A percentile compares a stretch with the other conserved stretches of the same genome.
Conservation (phyloP, 1,140 invertebrate genomes). For the Microplitis mediator region DNA sequence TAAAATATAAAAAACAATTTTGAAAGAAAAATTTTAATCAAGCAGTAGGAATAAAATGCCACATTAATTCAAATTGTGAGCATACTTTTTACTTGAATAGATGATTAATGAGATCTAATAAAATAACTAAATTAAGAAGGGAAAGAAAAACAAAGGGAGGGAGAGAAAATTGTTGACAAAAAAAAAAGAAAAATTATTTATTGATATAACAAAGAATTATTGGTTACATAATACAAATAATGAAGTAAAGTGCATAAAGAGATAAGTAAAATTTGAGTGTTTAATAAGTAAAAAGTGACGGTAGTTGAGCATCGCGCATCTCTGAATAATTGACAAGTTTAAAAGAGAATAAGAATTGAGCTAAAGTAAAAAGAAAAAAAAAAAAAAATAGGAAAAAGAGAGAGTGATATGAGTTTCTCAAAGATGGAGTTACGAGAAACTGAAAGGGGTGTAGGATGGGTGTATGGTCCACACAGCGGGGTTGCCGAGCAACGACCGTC, state of each 20-base stretch:
- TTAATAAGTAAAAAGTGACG: slow-evolving; percentile 43
- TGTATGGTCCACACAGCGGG: slow-evolving; percentile 40
- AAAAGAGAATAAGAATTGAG: not conserved
- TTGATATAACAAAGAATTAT: not conserved
- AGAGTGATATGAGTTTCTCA: slow-evolving; percentile 5
- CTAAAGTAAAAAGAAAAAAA: no score
- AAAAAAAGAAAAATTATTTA: not conserved
- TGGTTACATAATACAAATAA: not conserved
- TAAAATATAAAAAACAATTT: no score
- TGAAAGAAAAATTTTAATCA: no score
- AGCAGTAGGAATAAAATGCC: no score
- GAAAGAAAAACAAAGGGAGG: no score
- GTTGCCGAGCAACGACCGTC: slow-evolving; percentile 61
- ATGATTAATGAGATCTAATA: no score
- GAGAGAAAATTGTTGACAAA: no score
- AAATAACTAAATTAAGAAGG: no score
- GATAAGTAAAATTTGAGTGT: slow-evolving; percentile 15
- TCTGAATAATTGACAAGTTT: slow-evolving; percentile 53
- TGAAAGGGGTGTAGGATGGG: slow-evolving; percentile 12
- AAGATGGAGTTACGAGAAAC: slow-evolving; percentile 22
- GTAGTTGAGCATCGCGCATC: slow-evolving; percentile 50
- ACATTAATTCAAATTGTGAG: no score
- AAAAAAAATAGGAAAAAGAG: no score
- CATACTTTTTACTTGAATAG: no score
- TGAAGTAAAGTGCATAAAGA: slow-evolving; percentile 22